Base-by-base conservation (phyloP, 92 coral and sea anemone species). In the Umimayanthus kanabou region DNA sequence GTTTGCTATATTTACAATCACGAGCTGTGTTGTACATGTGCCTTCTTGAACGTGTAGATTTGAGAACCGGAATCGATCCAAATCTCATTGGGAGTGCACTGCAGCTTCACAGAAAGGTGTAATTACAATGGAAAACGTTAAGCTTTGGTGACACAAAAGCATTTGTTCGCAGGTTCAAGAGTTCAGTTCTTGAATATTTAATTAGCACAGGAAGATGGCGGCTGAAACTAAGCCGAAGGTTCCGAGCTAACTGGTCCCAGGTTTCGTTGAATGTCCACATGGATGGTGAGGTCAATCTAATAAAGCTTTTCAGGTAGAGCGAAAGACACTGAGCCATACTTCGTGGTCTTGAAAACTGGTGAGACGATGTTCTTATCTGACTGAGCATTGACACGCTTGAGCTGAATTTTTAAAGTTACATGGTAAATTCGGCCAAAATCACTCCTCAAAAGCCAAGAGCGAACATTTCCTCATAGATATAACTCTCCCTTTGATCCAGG, bases 331-430 rank as follows among this genome's bases (percentile, higher is more conserved):
- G 83, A 78, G 29, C 89, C 92, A 89, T 89, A 89, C 72, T 89
- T 89, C 39, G 92, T 84, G 50, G 88, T 85, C 92, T 89, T 89
- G 79, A 76, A 20, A 85, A 69, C 85, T 49, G 80, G 85, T 33
- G 37, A 76, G 78, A 84, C 79, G 85, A 85, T 58, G 72, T 85
- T 58, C 74, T 85, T 66, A 39, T 33, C 6, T 0, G 49, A 43
- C 5, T 8, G 49, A 43, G 49, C 49, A 8, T 43, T 43, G 49
- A 43, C 49, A 43, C 49, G 37, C 37, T 33, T 33, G 37, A 33
- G 37, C 37, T 33, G 37, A 33, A 33, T 33, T 33, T 33, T 33
- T 33, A 33, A 33, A 33, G 37, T 33, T 33, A 33, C 37, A 33
- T 33, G 37, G 37, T 33, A 33, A 33, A 33, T 33, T 33, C 2